A percentile compares a stretch with the other conserved stretches of the same genome.
Conservation (phyloP, 2,888 invertebrate species). For the Leptinotarsa juncta region DNA sequence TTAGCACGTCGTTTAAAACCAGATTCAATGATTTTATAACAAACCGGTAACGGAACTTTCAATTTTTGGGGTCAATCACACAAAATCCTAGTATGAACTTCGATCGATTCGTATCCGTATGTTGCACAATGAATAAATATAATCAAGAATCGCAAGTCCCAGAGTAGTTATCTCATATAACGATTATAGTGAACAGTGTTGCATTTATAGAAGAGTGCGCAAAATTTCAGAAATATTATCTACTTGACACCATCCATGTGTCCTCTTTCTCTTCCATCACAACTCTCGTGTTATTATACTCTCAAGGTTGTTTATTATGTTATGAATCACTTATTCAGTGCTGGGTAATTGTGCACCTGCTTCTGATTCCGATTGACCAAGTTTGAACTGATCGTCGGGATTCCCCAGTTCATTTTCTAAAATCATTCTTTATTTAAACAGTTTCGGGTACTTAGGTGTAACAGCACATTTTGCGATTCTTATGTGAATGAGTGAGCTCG, state of each 20-base stretch:
- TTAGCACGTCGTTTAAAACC: background rate
- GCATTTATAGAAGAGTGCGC: background rate
- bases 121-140: constrained; percentile 19
- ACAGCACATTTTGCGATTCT: background rate
- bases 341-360: constrained; percentile 18
- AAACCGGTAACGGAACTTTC: constrained; percentile 16
- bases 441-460: too few relatives aligned
- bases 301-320: constrained; percentile 19
- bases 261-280: background rate
- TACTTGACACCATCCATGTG: background rate
- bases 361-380: constrained; percentile 14
- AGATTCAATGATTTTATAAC: constrained; percentile 7
- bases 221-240: rapidly evolving
- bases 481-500: background rate
- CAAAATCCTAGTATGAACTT: constrained; percentile 25
- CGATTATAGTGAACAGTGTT: background rate
- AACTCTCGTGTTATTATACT: constrained; percentile 18
- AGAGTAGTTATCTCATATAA: background rate
- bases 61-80: constrained; percentile 24
- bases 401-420: constrained; percentile 19
- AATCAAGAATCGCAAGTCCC: constrained; percentile 20
- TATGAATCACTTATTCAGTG: constrained; percentile 24
- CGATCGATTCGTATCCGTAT: constrained; percentile 20
- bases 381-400: constrained; percentile 14
- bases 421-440: background rate